These are phyloP conservation scores for Tipula confusa DNA, from an alignment of 2,888 invertebrate genomes.

Conservation along the genomic window DNA sequence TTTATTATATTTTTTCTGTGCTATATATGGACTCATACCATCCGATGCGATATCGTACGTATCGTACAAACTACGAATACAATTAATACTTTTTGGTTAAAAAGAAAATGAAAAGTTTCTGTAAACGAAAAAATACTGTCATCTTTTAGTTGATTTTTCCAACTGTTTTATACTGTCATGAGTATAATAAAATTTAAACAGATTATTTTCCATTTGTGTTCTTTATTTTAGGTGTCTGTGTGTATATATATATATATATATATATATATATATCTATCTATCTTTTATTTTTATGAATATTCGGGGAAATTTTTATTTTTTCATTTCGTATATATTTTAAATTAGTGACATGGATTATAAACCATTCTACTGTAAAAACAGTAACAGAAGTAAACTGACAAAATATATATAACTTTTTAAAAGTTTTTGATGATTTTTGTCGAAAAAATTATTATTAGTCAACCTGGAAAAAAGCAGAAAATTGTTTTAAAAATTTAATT, in stretches of 20 bases:
- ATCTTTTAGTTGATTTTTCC: neutral
- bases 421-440: neutral
- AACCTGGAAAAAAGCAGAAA: neutral
- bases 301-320: neutral
- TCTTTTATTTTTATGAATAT: neutral
- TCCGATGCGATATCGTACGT: neutral
- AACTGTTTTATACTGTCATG: neutral
- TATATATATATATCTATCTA: neutral
- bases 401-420: neutral
- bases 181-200: conserved; percentile 7
- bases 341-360: conserved; percentile 12
- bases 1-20: neutral
- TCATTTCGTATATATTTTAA: neutral
- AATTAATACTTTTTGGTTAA: neutral
- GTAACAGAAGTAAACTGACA: neutral
- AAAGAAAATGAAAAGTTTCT: conserved; percentile 3
- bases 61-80: neutral
- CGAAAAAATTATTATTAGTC: neutral
- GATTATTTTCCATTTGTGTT: neutral
- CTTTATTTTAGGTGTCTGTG: too few species aligned
- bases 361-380: neutral
- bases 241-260: neutral
- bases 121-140: neutral
- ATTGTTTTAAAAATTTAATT: neutral
- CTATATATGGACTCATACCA: neutral